phyloP scores from a whole-genome alignment of 2,797 vertebrate species.

The Garrulus glandarius region DNA sequence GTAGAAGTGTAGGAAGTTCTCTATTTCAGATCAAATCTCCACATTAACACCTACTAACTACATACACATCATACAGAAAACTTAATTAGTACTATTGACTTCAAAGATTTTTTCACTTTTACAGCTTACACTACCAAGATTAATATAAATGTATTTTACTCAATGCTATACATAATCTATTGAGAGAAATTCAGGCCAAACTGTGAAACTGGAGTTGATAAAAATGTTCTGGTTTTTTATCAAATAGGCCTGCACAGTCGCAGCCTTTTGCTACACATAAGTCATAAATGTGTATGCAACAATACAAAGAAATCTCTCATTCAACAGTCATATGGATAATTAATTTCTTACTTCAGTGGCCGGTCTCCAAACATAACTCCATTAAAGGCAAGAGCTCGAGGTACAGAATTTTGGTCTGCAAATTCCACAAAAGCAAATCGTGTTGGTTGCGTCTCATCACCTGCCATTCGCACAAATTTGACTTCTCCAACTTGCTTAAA shows the following conservation, averaged over 20 bases:
- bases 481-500: slow-evolving; percentile 98
- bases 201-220: not conserved
- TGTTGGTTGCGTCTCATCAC: slow-evolving; percentile 96
- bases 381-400: slow-evolving; percentile 93
- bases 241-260: accelerated
- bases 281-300: not conserved
- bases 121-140: not conserved
- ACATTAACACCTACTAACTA: not conserved
- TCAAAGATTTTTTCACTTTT: not conserved
- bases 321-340: slow-evolving; percentile 16
- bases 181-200: not conserved
- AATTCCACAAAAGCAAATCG: slow-evolving; percentile 98
- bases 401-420: slow-evolving; percentile 92
- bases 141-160: not conserved
- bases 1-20: not conserved
- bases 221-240: not conserved
- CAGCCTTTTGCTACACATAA: not conserved
- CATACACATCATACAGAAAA: not conserved
- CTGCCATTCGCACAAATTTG: slow-evolving; percentile 97
- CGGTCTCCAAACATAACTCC: slow-evolving; percentile 98
- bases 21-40: not conserved
- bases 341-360: slow-evolving; percentile 89
- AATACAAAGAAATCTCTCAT: not conserved
- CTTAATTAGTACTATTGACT: not conserved
- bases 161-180: not conserved